Percentiles rank a stretch among this genome's conserved stretches.
phyloP scores from a whole-genome alignment of 2,113 vertebrate species.

The Neopipo cinnamomea region DNA sequence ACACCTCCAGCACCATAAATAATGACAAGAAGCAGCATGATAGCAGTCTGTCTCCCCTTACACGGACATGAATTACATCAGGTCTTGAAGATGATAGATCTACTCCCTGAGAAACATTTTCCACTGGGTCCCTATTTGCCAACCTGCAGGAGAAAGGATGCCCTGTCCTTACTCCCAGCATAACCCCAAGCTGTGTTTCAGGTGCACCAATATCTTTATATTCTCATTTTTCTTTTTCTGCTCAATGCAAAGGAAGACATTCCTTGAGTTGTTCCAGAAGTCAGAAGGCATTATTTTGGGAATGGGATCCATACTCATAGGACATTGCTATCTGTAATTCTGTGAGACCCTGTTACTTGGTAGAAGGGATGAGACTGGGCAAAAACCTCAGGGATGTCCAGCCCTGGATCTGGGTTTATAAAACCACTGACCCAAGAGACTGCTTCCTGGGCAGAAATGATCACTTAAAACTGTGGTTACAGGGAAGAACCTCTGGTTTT shows the following conservation, averaged over 20 bases:
- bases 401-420: neutral
- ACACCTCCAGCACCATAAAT: conserved; percentile 24
- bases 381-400: neutral
- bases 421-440: neutral
- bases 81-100: conserved; percentile 20
- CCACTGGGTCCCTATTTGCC: neutral
- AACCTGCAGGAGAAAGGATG: neutral
- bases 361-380: neutral
- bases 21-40: conserved; percentile 25
- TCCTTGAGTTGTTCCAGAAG: neutral
- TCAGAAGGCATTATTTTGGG: neutral
- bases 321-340: neutral
- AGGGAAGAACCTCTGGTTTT: neutral
- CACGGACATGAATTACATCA: neutral
- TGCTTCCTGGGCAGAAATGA: neutral
- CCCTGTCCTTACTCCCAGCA: neutral
- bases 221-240: neutral
- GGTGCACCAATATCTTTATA: neutral
- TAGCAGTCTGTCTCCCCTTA: neutral
- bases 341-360: neutral
- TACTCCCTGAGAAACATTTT: neutral
- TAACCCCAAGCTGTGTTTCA: neutral
- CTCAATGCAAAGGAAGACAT: neutral
- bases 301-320: neutral
- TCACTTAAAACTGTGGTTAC: neutral